Evolutionary conservation across 2,113 vertebrate species (phyloP).

Genomic region (Hippolais icterina): DNA sequence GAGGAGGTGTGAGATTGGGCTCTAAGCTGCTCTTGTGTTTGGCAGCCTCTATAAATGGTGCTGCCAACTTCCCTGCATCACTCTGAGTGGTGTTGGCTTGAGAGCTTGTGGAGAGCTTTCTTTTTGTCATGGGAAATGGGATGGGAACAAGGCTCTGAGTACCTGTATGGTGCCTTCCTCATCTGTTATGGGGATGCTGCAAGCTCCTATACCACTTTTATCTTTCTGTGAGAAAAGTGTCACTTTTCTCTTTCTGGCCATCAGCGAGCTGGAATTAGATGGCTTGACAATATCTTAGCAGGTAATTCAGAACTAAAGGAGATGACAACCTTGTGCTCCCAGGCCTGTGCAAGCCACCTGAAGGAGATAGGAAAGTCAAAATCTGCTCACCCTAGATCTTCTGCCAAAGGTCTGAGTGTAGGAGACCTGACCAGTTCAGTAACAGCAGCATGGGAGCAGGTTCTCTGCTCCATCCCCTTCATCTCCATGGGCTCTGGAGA

Average conservation of each 20-base stretch:
- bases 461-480: not conserved
- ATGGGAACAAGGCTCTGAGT: not conserved
- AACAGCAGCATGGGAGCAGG: not conserved
- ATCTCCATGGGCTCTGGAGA: not conserved
- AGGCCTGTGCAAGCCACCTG: not conserved
- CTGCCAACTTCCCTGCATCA: not conserved
- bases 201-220: not conserved
- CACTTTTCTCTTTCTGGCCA: not conserved
- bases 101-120: not conserved
- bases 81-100: not conserved
- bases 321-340: not conserved
- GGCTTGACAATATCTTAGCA: not conserved
- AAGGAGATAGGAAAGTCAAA: not conserved
- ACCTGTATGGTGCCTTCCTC: not conserved
- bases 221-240: not conserved
- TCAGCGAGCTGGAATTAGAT: not conserved
- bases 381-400: not conserved
- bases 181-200: not conserved
- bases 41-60: not conserved
- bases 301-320: not conserved
- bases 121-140: not conserved
- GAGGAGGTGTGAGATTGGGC: not conserved
- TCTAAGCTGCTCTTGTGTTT: not conserved
- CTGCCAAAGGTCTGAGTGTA: not conserved
- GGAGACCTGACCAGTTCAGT: not conserved